Percentiles rank a stretch among this genome's conserved stretches.
Conservation (phyloP, 2,113 vertebrate species). For the Chiloscyllium plagiosum region DNA sequence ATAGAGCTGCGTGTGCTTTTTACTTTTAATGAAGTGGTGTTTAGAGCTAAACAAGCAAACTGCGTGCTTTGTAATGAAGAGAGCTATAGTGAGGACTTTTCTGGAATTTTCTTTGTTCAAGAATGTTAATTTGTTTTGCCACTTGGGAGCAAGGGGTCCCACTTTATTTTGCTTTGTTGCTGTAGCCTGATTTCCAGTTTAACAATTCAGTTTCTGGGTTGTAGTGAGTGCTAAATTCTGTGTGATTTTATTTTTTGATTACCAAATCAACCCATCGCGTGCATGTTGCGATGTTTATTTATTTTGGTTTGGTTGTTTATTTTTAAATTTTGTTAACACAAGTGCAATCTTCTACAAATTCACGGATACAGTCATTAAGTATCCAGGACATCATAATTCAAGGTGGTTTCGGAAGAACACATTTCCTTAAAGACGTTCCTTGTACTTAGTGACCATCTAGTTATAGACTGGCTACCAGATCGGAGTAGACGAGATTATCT, state of each 20-base stretch:
- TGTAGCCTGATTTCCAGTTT: constrained; percentile 67
- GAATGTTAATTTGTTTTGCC: constrained; percentile 77
- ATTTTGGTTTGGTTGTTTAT: constrained; percentile 57
- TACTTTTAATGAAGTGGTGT: constrained; percentile 97
- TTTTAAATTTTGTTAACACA: constrained; percentile 1
- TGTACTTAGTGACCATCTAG: neutral
- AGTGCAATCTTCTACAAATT: constrained; percentile 15
- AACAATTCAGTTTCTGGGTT: constrained; percentile 61
- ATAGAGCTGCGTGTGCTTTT: constrained; percentile 94
- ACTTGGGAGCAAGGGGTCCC: constrained; percentile 69
- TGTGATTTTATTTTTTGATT: constrained; percentile 65
- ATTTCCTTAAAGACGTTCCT: neutral
- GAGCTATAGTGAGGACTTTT: constrained; percentile 73
- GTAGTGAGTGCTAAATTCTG: constrained; percentile 78
- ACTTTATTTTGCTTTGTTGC: constrained; percentile 67
- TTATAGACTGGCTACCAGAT: neutral
- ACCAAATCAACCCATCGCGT: constrained; percentile 68
- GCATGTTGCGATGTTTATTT: constrained; percentile 65
- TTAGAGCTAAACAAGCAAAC: constrained; percentile 79
- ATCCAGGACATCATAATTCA: neutral
- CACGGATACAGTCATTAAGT: neutral
- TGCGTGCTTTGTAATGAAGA: constrained; percentile 89
- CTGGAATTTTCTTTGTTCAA: constrained; percentile 73
- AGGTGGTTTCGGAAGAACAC: neutral
- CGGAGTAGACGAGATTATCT: neutral